A percentile compares a stretch with the other conserved stretches of the same genome.
These are phyloP conservation scores for Lacanobia wlatinum DNA, from an alignment of 2,888 invertebrate species.

Conservation along the genomic window DNA sequence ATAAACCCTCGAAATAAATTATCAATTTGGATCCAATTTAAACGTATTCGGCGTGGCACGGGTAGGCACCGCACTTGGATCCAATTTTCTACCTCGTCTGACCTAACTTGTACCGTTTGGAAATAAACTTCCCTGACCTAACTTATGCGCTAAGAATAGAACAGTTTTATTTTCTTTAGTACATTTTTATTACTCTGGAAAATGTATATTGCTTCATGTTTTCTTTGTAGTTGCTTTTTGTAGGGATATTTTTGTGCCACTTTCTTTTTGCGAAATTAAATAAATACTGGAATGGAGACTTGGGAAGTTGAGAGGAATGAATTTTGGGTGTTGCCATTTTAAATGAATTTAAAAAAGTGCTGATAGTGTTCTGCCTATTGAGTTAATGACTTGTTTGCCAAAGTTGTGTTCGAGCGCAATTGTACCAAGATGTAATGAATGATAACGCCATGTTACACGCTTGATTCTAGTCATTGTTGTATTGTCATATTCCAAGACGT, in stretches of 20 bases:
- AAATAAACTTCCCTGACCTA: slow-evolving; percentile 49
- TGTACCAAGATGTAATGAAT: background rate
- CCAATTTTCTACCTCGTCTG: slow-evolving; percentile 29
- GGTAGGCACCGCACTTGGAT: slow-evolving; percentile 18
- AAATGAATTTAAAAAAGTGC: too few species aligned
- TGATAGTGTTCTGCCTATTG: too few species aligned
- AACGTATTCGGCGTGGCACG: slow-evolving; percentile 16
- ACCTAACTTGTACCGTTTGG: slow-evolving; percentile 31
- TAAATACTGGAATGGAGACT: background rate
- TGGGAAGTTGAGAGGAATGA: background rate
- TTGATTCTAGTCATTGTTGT: background rate
- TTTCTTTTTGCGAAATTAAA: background rate
- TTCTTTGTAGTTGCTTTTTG: background rate
- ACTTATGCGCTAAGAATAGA: slow-evolving; percentile 47
- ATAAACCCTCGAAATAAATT: slow-evolving; percentile 30
- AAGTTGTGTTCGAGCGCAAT: background rate
- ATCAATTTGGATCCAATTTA: slow-evolving; percentile 25
- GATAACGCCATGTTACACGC: background rate
- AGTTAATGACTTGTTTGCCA: too few species aligned
- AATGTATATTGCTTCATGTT: slow-evolving; percentile 4
- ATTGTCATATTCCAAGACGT: background rate
- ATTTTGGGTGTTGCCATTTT: too few species aligned
- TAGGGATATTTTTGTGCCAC: background rate
- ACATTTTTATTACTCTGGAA: slow-evolving; percentile 35
- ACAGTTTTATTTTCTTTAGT: slow-evolving; percentile 21